Percentiles rank a stretch among this genome's conserved stretches.
Conservation (phyloP, 2,113 vertebrate genomes). For the Alligator sinensis region DNA sequence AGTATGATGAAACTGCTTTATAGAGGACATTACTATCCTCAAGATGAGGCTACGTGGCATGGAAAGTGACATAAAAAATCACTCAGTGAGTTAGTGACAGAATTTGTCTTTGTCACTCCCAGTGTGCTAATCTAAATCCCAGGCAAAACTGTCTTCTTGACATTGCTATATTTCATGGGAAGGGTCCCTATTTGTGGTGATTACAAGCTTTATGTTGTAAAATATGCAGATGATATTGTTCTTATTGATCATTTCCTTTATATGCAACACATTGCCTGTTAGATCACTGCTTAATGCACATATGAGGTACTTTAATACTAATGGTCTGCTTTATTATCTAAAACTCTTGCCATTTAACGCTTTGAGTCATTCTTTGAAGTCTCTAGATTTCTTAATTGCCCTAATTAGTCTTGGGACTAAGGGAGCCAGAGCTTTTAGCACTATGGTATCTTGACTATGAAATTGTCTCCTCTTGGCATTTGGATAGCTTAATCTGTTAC, state of each 20-base stretch:
- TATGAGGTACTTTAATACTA: background rate
- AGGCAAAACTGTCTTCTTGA: background rate
- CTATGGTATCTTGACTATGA: rapidly evolving
- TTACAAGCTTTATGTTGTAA: background rate
- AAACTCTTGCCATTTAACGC: background rate
- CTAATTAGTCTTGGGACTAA: background rate
- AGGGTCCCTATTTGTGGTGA: background rate
- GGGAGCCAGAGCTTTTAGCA: background rate
- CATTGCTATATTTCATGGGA: background rate
- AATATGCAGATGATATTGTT: rapidly evolving
- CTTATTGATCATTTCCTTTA: background rate
- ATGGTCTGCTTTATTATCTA: background rate
- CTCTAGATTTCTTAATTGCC: background rate
- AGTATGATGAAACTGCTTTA: background rate
- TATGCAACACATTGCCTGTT: background rate
- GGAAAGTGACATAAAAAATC: background rate
- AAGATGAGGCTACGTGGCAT: background rate
- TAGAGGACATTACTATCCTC: background rate
- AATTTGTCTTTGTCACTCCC: background rate
- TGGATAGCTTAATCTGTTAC: background rate
- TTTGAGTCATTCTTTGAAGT: background rate
- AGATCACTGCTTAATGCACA: background rate
- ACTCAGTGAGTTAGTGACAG: background rate
- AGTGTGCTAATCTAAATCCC: background rate
- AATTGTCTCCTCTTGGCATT: background rate